phyloP scores from a whole-genome alignment of 2,113 vertebrate species.

The Syrmaticus mikado region DNA sequence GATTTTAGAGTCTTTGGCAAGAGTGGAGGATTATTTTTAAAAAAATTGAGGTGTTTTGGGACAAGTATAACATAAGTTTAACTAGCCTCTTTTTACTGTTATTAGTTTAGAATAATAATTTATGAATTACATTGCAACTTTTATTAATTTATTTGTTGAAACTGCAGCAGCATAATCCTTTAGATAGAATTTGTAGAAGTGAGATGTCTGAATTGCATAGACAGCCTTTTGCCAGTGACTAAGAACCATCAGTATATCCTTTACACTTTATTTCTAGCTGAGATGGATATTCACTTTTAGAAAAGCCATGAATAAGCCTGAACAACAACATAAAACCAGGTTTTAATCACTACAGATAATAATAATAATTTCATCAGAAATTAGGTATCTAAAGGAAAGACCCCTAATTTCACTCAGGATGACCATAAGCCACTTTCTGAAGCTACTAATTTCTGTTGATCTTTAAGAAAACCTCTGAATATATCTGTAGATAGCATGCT shows the following conservation, averaged over 20 bases:
- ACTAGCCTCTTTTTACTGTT: neutral
- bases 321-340: neutral
- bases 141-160: neutral
- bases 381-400: neutral
- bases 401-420: neutral
- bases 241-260: fast-evolving
- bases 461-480: neutral
- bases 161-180: neutral
- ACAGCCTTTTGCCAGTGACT: neutral
- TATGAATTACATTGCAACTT: neutral
- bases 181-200: neutral
- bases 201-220: neutral
- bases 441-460: neutral
- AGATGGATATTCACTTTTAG: neutral
- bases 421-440: neutral
- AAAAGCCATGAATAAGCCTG: neutral
- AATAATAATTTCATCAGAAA: neutral
- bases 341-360: neutral
- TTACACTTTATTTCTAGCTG: neutral
- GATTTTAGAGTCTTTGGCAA: conserved; percentile 16
- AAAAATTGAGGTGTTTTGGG: too few relatives aligned
- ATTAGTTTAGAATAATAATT: neutral
- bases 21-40: neutral
- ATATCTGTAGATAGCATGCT: neutral
- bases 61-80: neutral